Conservation (phyloP, 2,797 vertebrate species). For the Tachyglossus aculeatus region DNA sequence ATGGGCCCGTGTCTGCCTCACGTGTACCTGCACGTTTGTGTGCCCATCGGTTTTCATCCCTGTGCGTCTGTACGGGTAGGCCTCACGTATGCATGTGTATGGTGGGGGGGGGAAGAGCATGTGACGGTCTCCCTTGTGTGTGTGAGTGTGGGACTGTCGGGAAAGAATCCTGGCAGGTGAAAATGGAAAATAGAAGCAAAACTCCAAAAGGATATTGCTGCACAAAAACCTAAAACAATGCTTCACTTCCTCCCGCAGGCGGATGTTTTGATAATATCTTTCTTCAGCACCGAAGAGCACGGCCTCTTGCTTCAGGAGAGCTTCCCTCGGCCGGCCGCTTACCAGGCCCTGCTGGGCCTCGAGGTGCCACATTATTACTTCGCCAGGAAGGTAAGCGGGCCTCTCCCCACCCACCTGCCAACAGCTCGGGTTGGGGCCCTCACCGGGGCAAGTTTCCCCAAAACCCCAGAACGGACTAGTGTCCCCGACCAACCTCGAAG, state of each 20-base stretch:
- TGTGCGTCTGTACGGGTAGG: background rate
- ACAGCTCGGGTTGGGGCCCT: background rate
- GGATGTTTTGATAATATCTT: slow-evolving; percentile 84
- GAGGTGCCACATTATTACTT: slow-evolving; percentile 94
- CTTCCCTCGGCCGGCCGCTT: slow-evolving; percentile 78
- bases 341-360: slow-evolving; percentile 85
- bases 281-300: slow-evolving; percentile 92
- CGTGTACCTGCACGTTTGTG: no score
- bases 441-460: background rate
- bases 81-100: background rate
- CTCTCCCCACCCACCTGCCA: background rate
- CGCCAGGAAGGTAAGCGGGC: slow-evolving; percentile 84
- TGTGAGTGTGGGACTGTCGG: background rate
- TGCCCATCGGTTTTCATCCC: no score
- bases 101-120: no score
- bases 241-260: slow-evolving; percentile 54
- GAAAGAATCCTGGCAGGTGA: slow-evolving; percentile 18
- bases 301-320: slow-evolving; percentile 90
- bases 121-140: background rate
- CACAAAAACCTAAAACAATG: slow-evolving; percentile 16
- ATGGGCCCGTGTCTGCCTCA: no score
- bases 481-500: no score
- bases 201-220: slow-evolving; percentile 22
- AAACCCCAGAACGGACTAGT: background rate
- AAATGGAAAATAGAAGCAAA: slow-evolving; percentile 40